Evolutionary conservation across 2,888 invertebrate species (phyloP).

Genomic region (Thecophora atra): DNA sequence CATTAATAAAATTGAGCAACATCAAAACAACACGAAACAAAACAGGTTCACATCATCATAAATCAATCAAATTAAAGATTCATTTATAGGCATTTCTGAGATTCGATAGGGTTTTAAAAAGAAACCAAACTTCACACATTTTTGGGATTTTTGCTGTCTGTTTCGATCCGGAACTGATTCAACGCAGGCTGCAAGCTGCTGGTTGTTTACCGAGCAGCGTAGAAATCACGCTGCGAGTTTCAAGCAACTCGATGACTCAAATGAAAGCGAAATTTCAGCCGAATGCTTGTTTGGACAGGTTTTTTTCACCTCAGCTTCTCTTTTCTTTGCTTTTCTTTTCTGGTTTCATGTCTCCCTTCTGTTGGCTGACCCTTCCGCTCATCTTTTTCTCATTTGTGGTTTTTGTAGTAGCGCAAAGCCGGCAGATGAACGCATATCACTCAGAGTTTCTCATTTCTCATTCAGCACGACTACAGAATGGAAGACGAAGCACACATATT

Average conservation of each 20-base stretch:
- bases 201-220: not conserved
- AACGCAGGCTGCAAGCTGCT: not conserved
- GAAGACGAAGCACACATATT: conserved; percentile 28
- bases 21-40: too few species aligned
- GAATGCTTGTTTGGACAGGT: not conserved
- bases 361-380: not conserved
- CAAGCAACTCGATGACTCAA: conserved; percentile 33
- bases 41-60: too few species aligned
- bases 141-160: not conserved
- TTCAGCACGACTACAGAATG: conserved; percentile 6
- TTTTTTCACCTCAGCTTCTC: not conserved
- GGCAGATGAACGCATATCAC: conserved; percentile 10
- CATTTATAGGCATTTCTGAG: too few species aligned
- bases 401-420: not conserved
- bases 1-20: too few species aligned
- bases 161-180: not conserved
- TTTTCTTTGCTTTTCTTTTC: not conserved
- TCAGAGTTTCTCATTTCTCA: conserved; percentile 8
- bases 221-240: not conserved
- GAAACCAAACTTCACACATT: not conserved
- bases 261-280: conserved; percentile 53
- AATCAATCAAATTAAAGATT: too few species aligned
- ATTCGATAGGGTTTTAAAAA: too few species aligned
- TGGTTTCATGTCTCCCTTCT: not conserved
- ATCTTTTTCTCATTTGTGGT: not conserved